These are phyloP conservation scores for Meriones unguiculatus DNA, from an alignment of 2,113 vertebrate species.

Conservation along the genomic window DNA sequence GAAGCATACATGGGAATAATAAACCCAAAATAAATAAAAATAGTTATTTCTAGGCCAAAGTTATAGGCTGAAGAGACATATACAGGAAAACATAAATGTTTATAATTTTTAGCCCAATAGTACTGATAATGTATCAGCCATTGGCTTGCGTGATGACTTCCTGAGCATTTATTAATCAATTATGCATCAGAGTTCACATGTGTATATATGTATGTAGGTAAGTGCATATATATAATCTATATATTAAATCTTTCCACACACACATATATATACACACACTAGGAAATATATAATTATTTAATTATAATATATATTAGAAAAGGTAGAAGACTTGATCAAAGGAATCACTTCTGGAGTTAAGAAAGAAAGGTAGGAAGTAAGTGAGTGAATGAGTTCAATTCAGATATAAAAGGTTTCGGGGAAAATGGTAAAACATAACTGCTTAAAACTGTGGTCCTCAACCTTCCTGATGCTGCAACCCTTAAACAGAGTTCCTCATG, in stretches of 20 bases:
- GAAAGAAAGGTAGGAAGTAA: background rate
- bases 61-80: background rate
- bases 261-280: background rate
- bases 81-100: background rate
- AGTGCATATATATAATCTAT: background rate
- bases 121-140: background rate
- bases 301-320: background rate
- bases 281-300: background rate
- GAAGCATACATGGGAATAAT: constrained; percentile 6
- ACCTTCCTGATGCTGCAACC: background rate
- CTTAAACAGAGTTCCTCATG: background rate
- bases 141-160: background rate
- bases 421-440: background rate
- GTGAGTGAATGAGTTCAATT: background rate
- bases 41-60: background rate
- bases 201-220: background rate
- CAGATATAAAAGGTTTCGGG: constrained; percentile 1
- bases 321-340: constrained; percentile 31
- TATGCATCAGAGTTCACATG: background rate
- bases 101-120: background rate
- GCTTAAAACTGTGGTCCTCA: background rate
- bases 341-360: constrained; percentile 23
- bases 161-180: background rate
- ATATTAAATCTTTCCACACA: background rate
- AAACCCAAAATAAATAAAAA: constrained; percentile 31